phyloP scores from a whole-genome alignment of 2,797 vertebrate genomes.

The Acrossocheilus wenchowensis region DNA sequence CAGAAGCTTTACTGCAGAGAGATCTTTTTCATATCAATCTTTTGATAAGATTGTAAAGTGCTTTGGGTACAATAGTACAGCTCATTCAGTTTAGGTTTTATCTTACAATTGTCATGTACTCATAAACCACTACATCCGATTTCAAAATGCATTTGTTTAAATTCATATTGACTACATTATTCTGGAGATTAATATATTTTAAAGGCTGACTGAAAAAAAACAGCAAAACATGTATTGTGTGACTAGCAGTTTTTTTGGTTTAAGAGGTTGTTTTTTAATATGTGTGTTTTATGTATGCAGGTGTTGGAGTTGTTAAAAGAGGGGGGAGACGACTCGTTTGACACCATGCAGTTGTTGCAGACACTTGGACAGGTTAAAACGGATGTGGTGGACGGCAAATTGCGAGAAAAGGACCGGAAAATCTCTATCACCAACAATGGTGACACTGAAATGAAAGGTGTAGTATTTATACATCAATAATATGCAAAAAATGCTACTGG shows the following conservation, averaged over 20 bases:
- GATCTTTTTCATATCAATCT: not conserved
- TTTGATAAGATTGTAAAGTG: no score
- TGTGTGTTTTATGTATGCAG: conserved; percentile 25
- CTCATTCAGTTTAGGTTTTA: not conserved
- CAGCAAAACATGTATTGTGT: not conserved
- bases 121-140: not conserved
- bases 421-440: not conserved
- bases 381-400: conserved; percentile 82
- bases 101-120: not conserved
- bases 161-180: not conserved
- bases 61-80: no score
- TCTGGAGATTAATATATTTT: not conserved
- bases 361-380: conserved; percentile 89
- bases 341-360: conserved; percentile 85
- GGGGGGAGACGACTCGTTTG: conserved; percentile 78
- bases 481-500: not conserved
- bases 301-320: conserved; percentile 85
- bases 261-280: not conserved
- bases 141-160: not conserved
- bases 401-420: conserved; percentile 35
- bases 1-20: not conserved
- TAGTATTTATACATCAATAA: not conserved
- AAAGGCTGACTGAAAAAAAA: not conserved
- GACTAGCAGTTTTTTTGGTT: not conserved
- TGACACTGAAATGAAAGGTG: conserved; percentile 52